Percentiles rank a stretch among this genome's conserved stretches.
These are phyloP conservation scores for Diarsia mendica DNA, from an alignment of 2,888 invertebrate genomes.

Conservation along the genomic window DNA sequence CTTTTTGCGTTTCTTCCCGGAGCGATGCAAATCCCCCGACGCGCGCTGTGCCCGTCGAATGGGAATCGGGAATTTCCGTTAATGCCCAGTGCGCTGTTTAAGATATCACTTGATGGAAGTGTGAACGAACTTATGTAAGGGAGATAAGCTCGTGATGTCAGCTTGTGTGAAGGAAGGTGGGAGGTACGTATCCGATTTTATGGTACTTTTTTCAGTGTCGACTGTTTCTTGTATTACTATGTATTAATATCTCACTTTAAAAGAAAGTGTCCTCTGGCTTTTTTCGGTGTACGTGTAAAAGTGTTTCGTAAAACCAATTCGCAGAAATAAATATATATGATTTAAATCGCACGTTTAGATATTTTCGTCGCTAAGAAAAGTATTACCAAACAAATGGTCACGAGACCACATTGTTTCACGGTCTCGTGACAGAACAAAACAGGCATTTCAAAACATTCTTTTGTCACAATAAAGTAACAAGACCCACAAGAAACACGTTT, in stretches of 20 bases:
- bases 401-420: neutral
- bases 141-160: conserved; percentile 30
- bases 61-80: conserved; percentile 82
- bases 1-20: conserved; percentile 86
- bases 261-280: no score
- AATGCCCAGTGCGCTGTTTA: conserved; percentile 70
- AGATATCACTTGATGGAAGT: conserved; percentile 55
- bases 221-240: neutral
- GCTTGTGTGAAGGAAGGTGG: neutral
- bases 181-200: neutral
- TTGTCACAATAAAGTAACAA: conserved; percentile 19
- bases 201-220: neutral
- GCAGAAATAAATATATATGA: no score
- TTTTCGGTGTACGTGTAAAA: no score
- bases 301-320: no score
- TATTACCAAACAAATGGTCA: conserved; percentile 6
- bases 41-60: conserved; percentile 75
- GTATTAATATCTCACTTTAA: neutral
- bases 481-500: conserved; percentile 26
- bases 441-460: conserved; percentile 19
- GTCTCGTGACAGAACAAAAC: neutral
- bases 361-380: conserved; percentile 4
- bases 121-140: conserved; percentile 45
- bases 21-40: conserved; percentile 84
- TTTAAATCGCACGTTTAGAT: neutral